Evolutionary conservation across 2,888 invertebrate species (phyloP).

Genomic region (Noctua janthe): DNA sequence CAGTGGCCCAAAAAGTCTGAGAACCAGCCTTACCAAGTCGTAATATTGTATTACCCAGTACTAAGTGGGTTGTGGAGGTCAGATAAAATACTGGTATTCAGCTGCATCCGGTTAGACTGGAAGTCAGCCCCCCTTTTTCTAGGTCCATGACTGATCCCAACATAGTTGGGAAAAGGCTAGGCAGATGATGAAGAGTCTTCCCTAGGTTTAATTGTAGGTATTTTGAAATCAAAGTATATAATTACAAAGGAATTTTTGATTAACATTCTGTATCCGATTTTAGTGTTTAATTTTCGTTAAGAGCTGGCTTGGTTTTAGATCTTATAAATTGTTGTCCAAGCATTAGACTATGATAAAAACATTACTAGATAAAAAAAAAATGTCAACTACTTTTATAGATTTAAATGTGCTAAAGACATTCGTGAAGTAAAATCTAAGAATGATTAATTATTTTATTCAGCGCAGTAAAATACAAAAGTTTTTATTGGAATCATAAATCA

Average conservation of each 20-base stretch:
- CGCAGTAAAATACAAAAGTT: background rate
- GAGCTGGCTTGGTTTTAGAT: background rate
- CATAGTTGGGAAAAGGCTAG: too few species aligned
- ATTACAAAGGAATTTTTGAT: slow-evolving; percentile 5
- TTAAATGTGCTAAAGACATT: background rate
- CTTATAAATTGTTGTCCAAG: background rate
- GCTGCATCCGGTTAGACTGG: too few species aligned
- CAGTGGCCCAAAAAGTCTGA: too few species aligned
- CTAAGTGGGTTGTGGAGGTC: too few species aligned
- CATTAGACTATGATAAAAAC: background rate
- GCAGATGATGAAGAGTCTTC: too few species aligned
- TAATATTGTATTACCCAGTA: too few species aligned
- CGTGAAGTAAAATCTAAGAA: background rate
- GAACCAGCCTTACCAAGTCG: too few species aligned
- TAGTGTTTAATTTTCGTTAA: background rate
- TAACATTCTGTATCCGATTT: background rate
- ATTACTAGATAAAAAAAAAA: background rate
- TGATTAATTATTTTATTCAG: background rate
- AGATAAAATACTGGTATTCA: too few species aligned
- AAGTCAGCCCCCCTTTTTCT: too few species aligned
- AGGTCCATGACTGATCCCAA: too few species aligned
- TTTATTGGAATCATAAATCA: slow-evolving; percentile 15
- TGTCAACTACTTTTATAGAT: background rate
- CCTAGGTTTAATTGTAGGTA: background rate
- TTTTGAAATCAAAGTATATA: slow-evolving; percentile 6